Base-by-base conservation (phyloP, 2,888 invertebrate species). In the Steinernema scapterisci region DNA sequence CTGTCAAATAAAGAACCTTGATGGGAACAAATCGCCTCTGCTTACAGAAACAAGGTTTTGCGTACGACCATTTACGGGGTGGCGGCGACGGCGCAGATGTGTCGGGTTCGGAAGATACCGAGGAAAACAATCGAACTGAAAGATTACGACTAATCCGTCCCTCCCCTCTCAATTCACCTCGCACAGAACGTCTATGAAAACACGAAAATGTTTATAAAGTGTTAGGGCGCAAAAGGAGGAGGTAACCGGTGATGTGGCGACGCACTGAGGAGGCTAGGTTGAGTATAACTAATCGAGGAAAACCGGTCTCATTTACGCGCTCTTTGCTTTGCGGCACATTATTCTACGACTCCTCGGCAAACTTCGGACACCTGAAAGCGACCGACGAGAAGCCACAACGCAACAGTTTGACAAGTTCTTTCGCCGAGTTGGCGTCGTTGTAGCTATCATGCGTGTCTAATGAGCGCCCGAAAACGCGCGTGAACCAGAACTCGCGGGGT, bases 201-300 rank as follows among this genome's bases (percentile, higher is more conserved):
- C 63, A 63, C 16, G 25, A 19, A 48, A 48, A 31, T 63, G 63
- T 63, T 27, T 31, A 31, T 27, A 25, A 63, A 63, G 27, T 16
- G 63, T 38, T 1, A 38, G 38, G 54, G 27, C 63, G 63, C 38
- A 13, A 31, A 38, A 38, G 38, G 25, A 63, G 63, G 25, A 63
- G 63, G 63, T 63, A 31, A 63, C 27, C 27, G 27, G 27, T 31
- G 38, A 16, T 31, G 27, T 31, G 38, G 6, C 27, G 25, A 63
- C 31, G 63, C 31, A 27, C 63, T 63, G 63, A 31, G 63, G 63
- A 63, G 63, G 63, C 63, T 63, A 63, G 63, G 27, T 63, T 31
- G 63, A 63, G 63, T 38, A 63, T 27, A 38, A 63, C 27, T 63
- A 21, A 63, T 11, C 38, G 63, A 31, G 16, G 11, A 63, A 63